Base-by-base conservation (phyloP, 37 sponge, comb jelly and placozoan species). In the Hexactinellida sp. region DNA sequence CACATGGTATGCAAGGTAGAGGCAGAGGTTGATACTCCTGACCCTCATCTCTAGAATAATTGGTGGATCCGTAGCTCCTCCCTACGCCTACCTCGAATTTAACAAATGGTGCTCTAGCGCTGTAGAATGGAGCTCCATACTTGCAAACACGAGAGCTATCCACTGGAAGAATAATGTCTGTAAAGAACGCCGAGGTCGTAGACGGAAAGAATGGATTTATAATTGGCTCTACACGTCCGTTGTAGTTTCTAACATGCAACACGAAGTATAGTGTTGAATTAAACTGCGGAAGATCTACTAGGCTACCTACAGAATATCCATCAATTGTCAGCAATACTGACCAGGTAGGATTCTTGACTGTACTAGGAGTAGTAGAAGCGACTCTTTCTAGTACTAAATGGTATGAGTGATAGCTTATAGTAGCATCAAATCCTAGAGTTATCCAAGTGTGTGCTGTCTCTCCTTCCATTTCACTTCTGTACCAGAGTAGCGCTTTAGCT, bases 71-170 rank as follows among this genome's bases (percentile, higher is more conserved):
- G 24, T 92, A 89, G 10, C 55, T 37, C 30, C 89, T 85, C 0
- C 96, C 96, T n/a, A 91, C 85, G 37, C 87, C 93, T 54, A 89
- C 96, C 47, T 85, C 84, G 24, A 95, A 90, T 83, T 86, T 85
- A 37, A 95, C 89, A 7, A 95, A 86, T 0, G 96, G 93, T 83
- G 84, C 87, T 0, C 54, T 83, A 47, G 52, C 9, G 52, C 52
- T 47, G 16, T 47, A 47, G 16, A 47, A 47, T 16, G 52, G 52
- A 47, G 52, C 52, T 19, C 52, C 52, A 47, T 19, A 47, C 52
- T 47, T 47, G 16, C 52, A 47, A 16, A 47, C 52, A 47, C 52
- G 52, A 47, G 52, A 19, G 52, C 52, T 47, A 47, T 47, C 52
- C 9, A 47, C 52, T 47, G 52, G 52, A 19, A 47, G 16, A 16